A percentile compares a stretch with the other conserved stretches of the same genome.
phyloP scores from a whole-genome alignment of 2,888 invertebrate species.

The Coelinius sp. region DNA sequence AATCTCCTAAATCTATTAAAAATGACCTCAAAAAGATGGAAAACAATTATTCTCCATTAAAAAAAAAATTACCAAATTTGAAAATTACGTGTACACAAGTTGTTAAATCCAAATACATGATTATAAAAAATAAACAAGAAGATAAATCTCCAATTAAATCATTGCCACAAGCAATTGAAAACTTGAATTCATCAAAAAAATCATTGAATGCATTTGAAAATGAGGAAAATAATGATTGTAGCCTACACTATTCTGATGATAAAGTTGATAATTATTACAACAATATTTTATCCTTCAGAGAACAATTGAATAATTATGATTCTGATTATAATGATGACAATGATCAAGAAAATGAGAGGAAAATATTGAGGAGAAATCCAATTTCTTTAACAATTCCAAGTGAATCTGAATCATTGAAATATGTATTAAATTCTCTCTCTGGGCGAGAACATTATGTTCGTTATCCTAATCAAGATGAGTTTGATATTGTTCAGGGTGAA shows the following conservation, averaged over 20 bases:
- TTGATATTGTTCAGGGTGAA: neutral
- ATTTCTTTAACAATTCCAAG: neutral
- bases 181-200: neutral
- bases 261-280: neutral
- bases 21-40: neutral
- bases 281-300: neutral
- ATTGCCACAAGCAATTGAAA: too few species aligned
- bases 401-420: constrained; percentile 29
- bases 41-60: neutral
- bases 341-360: neutral
- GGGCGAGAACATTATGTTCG: neutral
- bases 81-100: constrained; percentile 50
- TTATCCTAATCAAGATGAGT: neutral
- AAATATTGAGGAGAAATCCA: neutral
- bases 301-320: neutral
- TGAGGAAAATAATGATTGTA: neutral
- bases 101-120: constrained; percentile 40
- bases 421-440: constrained; percentile 27
- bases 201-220: neutral
- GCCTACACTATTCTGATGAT: too few species aligned
- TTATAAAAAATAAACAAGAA: neutral
- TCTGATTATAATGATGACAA: neutral
- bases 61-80: constrained; percentile 34
- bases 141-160: too few species aligned
- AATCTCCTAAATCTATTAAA: neutral